A percentile compares a stretch with the other conserved stretches of the same genome.
Conservation (phyloP, 2,797 vertebrate species). For the Petrocephalus sullivani region DNA sequence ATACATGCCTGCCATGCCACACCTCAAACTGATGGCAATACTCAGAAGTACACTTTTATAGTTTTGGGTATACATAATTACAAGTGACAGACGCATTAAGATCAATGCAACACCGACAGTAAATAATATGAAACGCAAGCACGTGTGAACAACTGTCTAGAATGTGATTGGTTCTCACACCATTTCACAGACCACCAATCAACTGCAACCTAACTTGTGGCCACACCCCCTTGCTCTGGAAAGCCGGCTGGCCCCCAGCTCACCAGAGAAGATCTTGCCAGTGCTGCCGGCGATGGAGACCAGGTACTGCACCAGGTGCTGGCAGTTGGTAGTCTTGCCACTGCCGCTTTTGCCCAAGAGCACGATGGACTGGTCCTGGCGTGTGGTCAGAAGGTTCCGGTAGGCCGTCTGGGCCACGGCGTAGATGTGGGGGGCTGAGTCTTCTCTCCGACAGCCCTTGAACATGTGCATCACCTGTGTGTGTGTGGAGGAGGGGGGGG, state of each 20-base stretch:
- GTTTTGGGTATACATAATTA: no score
- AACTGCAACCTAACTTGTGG: neutral
- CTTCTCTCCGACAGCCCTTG: conserved; percentile 89
- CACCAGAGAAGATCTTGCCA: conserved; percentile 90
- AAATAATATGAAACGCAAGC: neutral
- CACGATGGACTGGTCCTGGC: conserved; percentile 88
- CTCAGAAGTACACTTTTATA: neutral
- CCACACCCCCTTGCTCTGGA: neutral
- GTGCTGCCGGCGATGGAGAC: conserved; percentile 83
- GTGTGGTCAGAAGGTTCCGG: conserved; percentile 83
- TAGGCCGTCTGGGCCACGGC: conserved; percentile 87
- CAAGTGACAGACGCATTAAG: no score
- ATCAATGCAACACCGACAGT: neutral
- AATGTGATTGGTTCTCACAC: neutral
- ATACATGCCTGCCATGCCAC: neutral
- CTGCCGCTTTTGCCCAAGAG: conserved; percentile 85
- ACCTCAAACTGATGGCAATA: neutral
- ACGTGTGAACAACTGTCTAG: neutral
- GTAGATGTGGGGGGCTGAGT: conserved; percentile 87
- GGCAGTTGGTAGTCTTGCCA: conserved; percentile 92
- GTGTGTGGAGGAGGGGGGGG: neutral
- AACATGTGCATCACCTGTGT: conserved; percentile 99
- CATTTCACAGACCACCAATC: neutral
- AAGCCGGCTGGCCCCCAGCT: conserved; percentile 33
- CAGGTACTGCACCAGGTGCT: conserved; percentile 90